Base-by-base conservation (phyloP, 2,113 vertebrate genomes). In the Macaca nemestrina region DNA sequence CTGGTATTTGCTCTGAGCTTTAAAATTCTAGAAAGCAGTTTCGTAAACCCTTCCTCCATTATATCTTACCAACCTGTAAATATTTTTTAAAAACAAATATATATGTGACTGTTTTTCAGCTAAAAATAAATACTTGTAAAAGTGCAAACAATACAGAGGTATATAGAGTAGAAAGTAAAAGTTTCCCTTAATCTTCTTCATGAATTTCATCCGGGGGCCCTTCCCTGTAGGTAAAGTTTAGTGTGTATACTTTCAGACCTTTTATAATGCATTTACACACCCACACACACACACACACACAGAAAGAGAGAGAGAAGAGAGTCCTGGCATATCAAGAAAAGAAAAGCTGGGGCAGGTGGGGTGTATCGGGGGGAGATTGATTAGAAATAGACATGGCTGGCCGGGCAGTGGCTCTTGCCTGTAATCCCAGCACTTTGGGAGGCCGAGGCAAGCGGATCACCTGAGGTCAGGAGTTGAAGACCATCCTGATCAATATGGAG, bases 121-220 rank as follows among this genome's bases (percentile, higher is more conserved):
- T 93, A 81, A 93, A 97, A 96, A 90, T 80, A 82, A 94, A 79
- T 45, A 70, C 10, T 87, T 95, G 3, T 72, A 91, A 94, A 83
- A 30, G 50, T 73, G 93, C 61, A 88, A 97, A 83, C 20, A 79
- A 45, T 61, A 80, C 2, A 64, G 45, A 95, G 57, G 38, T 59
- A 97, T 35, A 52, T 22, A 94, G 27, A 78, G 3, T 30, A 90
- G 94, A 85, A 82, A 68, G 59, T 70, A 30, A 40, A 88, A 91
- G 3, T 72, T 92, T 64, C 23, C 17, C 55, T 87, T 87, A 59
- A 67, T 59, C 35, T 23, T 67, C 45, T 88, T 73, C 43, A 32
- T 82, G n/a, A 87, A 38, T 93, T 78, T 40, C 80, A 82, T 81
- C 59, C 6, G 16, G 40, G 48, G 20, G 27, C 43, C 32, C 27